Evolutionary conservation across 2,888 invertebrate species (phyloP).

Genomic region (Catocala fraxini): DNA sequence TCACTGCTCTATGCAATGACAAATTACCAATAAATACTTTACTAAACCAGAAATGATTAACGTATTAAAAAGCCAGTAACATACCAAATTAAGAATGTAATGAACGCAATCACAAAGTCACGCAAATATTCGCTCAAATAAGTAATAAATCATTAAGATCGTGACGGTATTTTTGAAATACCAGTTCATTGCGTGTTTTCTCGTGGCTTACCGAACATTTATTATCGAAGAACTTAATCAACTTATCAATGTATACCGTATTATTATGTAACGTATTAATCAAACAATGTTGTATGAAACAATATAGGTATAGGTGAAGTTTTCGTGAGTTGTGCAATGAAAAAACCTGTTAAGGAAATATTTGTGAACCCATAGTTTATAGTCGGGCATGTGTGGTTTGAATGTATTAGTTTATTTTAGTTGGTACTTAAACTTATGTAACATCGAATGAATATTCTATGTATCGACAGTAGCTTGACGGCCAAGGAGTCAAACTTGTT

Average conservation of each 20-base stretch:
- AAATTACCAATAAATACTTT: no score
- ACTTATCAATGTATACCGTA: slow-evolving; percentile 32
- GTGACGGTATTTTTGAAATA: slow-evolving; percentile 29
- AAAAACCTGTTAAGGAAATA: slow-evolving; percentile 19
- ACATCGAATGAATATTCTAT: no score
- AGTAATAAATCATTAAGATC: slow-evolving; percentile 22
- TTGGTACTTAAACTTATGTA: no score
- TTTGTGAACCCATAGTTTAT: slow-evolving; percentile 9
- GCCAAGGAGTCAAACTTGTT: no score
- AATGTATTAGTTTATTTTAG: no score
- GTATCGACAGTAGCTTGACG: no score
- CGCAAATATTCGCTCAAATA: slow-evolving; percentile 4
- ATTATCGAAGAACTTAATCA: slow-evolving; percentile 40
- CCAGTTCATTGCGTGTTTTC: slow-evolving; percentile 46
- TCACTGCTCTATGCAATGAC: no score
- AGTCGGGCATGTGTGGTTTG: no score
- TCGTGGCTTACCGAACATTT: slow-evolving; percentile 12
- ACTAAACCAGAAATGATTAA: neutral
- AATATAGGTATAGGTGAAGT: slow-evolving; percentile 16
- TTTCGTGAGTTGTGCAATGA: slow-evolving; percentile 44
- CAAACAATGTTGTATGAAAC: slow-evolving; percentile 41
- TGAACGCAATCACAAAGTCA: slow-evolving; percentile 6
- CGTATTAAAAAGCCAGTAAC: no score
- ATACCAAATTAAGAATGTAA: neutral
- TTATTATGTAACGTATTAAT: slow-evolving; percentile 33